Evolutionary conservation across 2,888 invertebrate genomes (phyloP).

Genomic region (Apamea epomidion): DNA sequence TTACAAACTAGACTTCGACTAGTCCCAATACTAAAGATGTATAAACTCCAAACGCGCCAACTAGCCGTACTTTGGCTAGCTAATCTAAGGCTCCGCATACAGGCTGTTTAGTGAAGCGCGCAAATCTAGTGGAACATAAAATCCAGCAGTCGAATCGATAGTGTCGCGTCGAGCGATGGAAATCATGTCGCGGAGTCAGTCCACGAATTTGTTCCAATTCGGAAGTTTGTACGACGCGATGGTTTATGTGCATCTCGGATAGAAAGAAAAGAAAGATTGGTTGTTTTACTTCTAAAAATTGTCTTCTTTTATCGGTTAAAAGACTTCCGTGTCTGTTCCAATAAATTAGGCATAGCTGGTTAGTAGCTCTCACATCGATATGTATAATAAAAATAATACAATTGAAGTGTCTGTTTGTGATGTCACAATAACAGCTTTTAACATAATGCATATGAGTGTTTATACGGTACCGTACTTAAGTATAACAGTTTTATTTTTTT

Average conservation of each 20-base stretch:
- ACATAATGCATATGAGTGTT: too few species aligned
- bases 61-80: neutral
- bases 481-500: too few species aligned
- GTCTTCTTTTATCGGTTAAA: neutral
- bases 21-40: too few species aligned
- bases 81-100: constrained; percentile 35
- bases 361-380: too few species aligned
- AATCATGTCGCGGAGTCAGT: constrained; percentile 20
- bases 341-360: too few species aligned
- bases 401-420: too few species aligned
- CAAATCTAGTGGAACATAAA: constrained; percentile 52
- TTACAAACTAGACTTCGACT: neutral
- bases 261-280: neutral
- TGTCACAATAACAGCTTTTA: too few species aligned
- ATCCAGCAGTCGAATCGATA: constrained; percentile 52
- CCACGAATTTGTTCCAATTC: constrained; percentile 39
- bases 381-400: too few species aligned
- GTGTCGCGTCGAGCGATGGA: constrained; percentile 2
- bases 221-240: neutral
- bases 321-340: neutral
- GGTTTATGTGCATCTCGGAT: constrained; percentile 12
- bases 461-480: too few species aligned
- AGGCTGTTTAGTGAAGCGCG: constrained; percentile 31
- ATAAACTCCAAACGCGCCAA: neutral
- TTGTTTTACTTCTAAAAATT: neutral